Evolutionary conservation across 2,797 vertebrate genomes (phyloP), one percentile per base, ranked within the genome.

Genomic region (Alouatta caraya): DNA sequence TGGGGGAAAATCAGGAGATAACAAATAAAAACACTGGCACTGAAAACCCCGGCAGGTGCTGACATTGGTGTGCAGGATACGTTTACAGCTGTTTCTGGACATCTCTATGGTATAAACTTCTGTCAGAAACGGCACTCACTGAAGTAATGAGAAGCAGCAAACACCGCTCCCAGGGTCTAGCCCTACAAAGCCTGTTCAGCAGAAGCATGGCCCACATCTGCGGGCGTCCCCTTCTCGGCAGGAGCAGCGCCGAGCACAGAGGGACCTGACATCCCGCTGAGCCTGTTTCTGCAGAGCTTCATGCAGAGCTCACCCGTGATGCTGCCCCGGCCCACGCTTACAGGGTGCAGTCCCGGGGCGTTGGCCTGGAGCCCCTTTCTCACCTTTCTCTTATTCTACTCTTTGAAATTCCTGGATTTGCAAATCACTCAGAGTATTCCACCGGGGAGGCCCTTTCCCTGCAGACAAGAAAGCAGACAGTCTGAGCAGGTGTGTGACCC

Each of bases 241-340:
- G 61, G 3, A 22, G 67, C 67, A 78, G 46, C 1, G 28, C 57
- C 4, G 39, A 64, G 57, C 17, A 7, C 30, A 46, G 10, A n/a
- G 57, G 79, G 37, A 28, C 8, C 8, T 0, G 4, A 17, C 5
- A 15, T 42, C 26, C 79, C 2, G 8, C 4, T 17, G 24, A 22
- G 67, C 67, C 67, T 30, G 24, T 12, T 22, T 22, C 28, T 90
- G 75, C 75, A 50, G 59, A 64, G 59, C 12, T 33, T 21, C 17
- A 3, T 64, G 44, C 17, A 19, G 13, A 33, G 26, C 11, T 1
- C 0, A 15, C 37, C 4, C 26, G 5, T 52, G 21, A 37, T 21
- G 7, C 21, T 28, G 50, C 22, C 44, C 5, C 14, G 2, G 12
- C 55, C 17, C n/a, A 1, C 4, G 10, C 7, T 78, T n/a, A 52